These are phyloP conservation scores for Bovichtus diacanthus DNA, from an alignment of 2,797 vertebrate species.

Conservation along the genomic window DNA sequence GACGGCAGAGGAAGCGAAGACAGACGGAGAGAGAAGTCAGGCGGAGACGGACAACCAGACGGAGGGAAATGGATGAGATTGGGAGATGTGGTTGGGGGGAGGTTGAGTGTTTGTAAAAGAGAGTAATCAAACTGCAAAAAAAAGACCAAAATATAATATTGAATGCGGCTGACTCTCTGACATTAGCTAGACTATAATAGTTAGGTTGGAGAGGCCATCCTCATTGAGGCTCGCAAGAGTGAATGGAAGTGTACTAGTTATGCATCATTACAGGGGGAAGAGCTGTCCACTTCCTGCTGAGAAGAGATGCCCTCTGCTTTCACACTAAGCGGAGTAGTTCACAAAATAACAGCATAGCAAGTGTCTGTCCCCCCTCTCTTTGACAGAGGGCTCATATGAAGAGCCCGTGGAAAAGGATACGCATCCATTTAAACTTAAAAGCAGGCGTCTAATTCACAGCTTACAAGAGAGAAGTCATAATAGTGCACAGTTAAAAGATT, in stretches of 20 bases:
- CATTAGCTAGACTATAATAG: conserved; percentile 80
- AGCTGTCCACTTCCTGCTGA: conserved; percentile 84
- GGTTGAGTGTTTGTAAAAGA: conserved; percentile 84
- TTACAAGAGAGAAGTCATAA: conserved; percentile 66
- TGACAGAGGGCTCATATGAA: conserved; percentile 70
- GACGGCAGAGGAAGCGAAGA: conserved; percentile 79
- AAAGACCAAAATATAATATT: conserved; percentile 78
- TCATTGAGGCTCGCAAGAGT: conserved; percentile 69
- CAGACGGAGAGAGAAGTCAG: conserved; percentile 78
- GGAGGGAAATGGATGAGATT: conserved; percentile 55
- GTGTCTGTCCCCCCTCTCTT: conserved; percentile 67
- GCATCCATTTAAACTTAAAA: conserved; percentile 83
- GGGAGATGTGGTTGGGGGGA: conserved; percentile 50
- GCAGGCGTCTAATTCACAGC: conserved; percentile 72
- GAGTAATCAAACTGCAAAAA: conserved; percentile 79
- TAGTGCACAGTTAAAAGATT: conserved; percentile 62
- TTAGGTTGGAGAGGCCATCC: conserved; percentile 68
- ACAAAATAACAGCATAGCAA: conserved; percentile 83
- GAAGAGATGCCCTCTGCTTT: conserved; percentile 85
- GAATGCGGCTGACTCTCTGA: conserved; percentile 77
- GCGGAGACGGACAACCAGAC: conserved; percentile 27
- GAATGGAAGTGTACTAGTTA: conserved; percentile 82
- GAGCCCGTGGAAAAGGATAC: conserved; percentile 69
- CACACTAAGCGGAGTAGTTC: conserved; percentile 82
- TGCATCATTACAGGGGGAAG: conserved; percentile 83